phyloP scores from a whole-genome alignment of 2,888 invertebrate genomes.

The Ennomos fuscantarius region DNA sequence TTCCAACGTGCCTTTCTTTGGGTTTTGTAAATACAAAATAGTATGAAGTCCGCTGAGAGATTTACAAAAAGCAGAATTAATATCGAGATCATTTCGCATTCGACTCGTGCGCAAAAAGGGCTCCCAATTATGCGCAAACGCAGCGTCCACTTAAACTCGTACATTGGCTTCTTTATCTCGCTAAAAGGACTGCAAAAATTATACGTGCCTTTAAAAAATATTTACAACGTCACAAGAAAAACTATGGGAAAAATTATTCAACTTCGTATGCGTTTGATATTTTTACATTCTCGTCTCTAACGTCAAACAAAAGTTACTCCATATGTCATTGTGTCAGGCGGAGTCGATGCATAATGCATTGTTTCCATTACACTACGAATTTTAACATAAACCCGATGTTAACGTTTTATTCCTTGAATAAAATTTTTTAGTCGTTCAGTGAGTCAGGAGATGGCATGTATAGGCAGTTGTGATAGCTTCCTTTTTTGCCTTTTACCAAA shows the following conservation, averaged over 20 bases:
- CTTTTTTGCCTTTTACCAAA: slow-evolving; percentile 53
- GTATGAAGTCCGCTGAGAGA: slow-evolving; percentile 51
- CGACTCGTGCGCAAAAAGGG: slow-evolving; percentile 74
- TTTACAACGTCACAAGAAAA: slow-evolving; percentile 61
- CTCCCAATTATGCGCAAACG: slow-evolving; percentile 79
- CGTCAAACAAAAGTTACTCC: slow-evolving; percentile 74
- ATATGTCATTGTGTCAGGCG: slow-evolving; percentile 80
- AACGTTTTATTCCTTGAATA: slow-evolving; percentile 80
- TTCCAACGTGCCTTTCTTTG: slow-evolving; percentile 34
- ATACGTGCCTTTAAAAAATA: slow-evolving; percentile 56
- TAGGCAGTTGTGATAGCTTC: slow-evolving; percentile 52
- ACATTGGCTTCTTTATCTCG: slow-evolving; percentile 64
- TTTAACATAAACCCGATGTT: slow-evolving; percentile 83
- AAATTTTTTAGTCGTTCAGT: slow-evolving; percentile 73
- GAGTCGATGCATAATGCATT: slow-evolving; percentile 78
- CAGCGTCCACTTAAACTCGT: slow-evolving; percentile 72
- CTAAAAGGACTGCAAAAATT: slow-evolving; percentile 69
- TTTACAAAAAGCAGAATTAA: slow-evolving; percentile 72
- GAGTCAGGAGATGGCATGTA: slow-evolving; percentile 47
- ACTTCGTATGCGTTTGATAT: slow-evolving; percentile 62
- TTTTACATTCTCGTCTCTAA: slow-evolving; percentile 72
- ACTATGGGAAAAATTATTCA: slow-evolving; percentile 68
- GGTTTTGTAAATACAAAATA: slow-evolving; percentile 52
- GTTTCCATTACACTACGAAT: slow-evolving; percentile 84
- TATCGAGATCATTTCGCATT: slow-evolving; percentile 72